Percentiles rank a stretch among this genome's conserved stretches.
Evolutionary conservation across 2,113 vertebrate genomes (phyloP).

Genomic region (Indri indri): DNA sequence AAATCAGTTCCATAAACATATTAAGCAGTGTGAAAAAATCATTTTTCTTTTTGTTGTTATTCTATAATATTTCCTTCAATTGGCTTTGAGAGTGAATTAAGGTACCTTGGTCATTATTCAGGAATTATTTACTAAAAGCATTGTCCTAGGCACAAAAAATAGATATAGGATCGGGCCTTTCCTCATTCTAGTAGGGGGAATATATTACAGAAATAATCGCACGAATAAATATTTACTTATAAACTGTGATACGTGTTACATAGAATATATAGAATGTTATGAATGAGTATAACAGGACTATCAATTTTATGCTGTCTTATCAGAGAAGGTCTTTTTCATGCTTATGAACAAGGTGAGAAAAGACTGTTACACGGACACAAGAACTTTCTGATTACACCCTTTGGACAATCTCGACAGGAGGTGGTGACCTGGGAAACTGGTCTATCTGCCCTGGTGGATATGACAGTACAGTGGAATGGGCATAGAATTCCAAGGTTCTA

Average conservation of each 20-base stretch:
- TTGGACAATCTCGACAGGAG: background rate
- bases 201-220: conserved; percentile 3
- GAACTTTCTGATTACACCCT: background rate
- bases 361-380: background rate
- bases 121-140: background rate
- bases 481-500: background rate
- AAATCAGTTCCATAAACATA: conserved; percentile 1
- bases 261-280: background rate
- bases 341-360: background rate
- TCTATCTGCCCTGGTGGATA: background rate
- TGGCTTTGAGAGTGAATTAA: background rate
- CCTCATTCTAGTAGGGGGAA: background rate
- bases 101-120: background rate
- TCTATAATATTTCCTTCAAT: background rate
- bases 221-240: conserved; percentile 16
- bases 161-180: background rate
- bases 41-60: background rate
- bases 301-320: background rate
- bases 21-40: background rate
- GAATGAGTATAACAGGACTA: background rate
- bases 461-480: background rate
- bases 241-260: background rate
- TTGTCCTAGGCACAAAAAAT: background rate
- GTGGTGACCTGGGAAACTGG: background rate
- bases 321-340: background rate